phyloP scores from a whole-genome alignment of 2,113 vertebrate species.

The Lepisosteus osseus region DNA sequence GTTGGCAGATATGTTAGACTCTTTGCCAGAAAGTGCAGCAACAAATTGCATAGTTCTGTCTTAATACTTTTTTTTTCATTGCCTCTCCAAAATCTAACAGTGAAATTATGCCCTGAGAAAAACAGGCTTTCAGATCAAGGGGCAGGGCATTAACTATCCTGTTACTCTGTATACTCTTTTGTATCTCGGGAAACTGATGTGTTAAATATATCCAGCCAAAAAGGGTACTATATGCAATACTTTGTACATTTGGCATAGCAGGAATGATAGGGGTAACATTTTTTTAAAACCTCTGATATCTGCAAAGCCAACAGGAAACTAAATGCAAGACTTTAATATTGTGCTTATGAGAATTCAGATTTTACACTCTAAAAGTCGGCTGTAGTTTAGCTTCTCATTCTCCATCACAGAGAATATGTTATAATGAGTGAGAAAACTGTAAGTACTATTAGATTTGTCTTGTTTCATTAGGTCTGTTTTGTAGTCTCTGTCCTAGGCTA shows the following conservation, averaged over 20 bases:
- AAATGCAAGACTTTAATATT: no score
- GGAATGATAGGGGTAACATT: no score
- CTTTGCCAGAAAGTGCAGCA: constrained; percentile 11
- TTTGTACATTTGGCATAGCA: neutral
- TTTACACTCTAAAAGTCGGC: no score
- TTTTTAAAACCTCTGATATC: no score
- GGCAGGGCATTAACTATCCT: neutral
- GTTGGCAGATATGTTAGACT: neutral
- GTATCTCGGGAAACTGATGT: neutral
- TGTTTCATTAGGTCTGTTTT: no score
- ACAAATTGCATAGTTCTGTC: constrained; percentile 14
- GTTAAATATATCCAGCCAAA: neutral
- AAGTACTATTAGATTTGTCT: no score
- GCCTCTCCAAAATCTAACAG: neutral
- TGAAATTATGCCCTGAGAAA: neutral
- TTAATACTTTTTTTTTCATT: neutral
- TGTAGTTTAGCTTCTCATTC: no score
- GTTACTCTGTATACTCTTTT: neutral
- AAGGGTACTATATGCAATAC: neutral
- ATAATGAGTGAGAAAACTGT: no score
- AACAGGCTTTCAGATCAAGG: neutral
- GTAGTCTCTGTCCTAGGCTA: no score
- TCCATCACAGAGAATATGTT: no score
- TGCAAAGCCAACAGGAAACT: no score
- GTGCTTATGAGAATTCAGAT: no score